phyloP scores from a whole-genome alignment of 2,797 vertebrate genomes.

The Enteromius anoplus region DNA sequence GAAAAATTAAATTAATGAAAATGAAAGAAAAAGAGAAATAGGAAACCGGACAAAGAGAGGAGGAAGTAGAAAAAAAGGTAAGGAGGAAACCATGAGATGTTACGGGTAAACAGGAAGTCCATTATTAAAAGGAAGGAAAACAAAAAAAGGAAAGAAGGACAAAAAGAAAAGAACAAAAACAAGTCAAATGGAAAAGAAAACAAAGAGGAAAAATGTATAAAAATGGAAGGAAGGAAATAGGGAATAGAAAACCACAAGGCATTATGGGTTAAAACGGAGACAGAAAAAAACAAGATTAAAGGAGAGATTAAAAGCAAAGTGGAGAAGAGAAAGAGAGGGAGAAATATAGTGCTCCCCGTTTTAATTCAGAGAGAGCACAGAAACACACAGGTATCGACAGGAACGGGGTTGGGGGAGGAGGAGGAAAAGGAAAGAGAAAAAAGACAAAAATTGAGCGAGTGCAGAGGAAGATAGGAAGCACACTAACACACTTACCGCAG shows the following conservation, averaged over 20 bases:
- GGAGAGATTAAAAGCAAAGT: slow-evolving; percentile 23
- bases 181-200: neutral
- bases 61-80: neutral
- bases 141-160: neutral
- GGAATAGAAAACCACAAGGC: neutral
- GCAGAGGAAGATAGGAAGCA: slow-evolving; percentile 40
- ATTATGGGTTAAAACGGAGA: slow-evolving; percentile 2
- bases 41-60: neutral
- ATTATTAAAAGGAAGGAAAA: neutral
- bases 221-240: slow-evolving; percentile 42
- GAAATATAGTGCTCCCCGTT: slow-evolving; percentile 53
- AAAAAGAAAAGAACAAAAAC: neutral
- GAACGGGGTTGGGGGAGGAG: slow-evolving; percentile 45
- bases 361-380: slow-evolving; percentile 53
- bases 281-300: neutral
- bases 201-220: neutral
- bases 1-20: neutral
- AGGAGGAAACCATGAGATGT: neutral
- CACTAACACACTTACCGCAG: slow-evolving; percentile 75
- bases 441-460: slow-evolving; percentile 59
- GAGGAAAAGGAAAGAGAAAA: slow-evolving; percentile 59
- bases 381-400: slow-evolving; percentile 54
- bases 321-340: slow-evolving; percentile 31
- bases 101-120: neutral
- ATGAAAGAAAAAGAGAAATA: neutral